A percentile compares a stretch with the other conserved stretches of the same genome.
phyloP scores from a whole-genome alignment of 2,888 invertebrate genomes.

The Eupithecia abbreviata region DNA sequence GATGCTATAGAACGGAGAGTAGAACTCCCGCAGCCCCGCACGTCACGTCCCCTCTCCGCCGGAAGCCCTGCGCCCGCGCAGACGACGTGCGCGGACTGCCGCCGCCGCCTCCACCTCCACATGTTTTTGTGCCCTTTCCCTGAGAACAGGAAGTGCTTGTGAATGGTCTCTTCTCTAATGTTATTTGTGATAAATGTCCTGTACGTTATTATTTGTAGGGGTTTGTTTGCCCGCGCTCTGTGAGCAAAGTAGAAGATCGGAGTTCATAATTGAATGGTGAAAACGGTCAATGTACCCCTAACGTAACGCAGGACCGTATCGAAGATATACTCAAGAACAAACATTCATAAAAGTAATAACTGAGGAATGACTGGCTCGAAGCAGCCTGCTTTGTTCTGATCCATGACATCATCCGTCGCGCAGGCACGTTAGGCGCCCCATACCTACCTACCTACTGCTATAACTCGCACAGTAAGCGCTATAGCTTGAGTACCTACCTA shows the following conservation, averaged over 20 bases:
- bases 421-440: too few species aligned
- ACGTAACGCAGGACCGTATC: not conserved
- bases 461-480: too few species aligned
- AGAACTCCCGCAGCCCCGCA: too few species aligned
- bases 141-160: not conserved
- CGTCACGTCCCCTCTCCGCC: constrained; percentile 33
- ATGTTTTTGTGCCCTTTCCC: constrained; percentile 17
- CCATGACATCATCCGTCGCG: too few species aligned
- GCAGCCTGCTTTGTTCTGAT: too few species aligned
- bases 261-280: not conserved
- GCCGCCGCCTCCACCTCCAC: not conserved
- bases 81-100: constrained; percentile 34
- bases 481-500: too few species aligned
- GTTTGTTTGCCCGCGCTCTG: not conserved
- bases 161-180: not conserved
- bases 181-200: not conserved
- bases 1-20: not conserved
- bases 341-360: too few species aligned
- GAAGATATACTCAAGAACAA: too few species aligned
- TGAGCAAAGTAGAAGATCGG: not conserved
- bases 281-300: not conserved
- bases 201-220: not conserved
- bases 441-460: too few species aligned
- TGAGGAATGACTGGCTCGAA: not conserved
- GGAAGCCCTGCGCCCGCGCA: constrained; percentile 34